Evolutionary conservation across 2,113 vertebrate genomes (phyloP).

Genomic region (Oreochromis niloticus): DNA sequence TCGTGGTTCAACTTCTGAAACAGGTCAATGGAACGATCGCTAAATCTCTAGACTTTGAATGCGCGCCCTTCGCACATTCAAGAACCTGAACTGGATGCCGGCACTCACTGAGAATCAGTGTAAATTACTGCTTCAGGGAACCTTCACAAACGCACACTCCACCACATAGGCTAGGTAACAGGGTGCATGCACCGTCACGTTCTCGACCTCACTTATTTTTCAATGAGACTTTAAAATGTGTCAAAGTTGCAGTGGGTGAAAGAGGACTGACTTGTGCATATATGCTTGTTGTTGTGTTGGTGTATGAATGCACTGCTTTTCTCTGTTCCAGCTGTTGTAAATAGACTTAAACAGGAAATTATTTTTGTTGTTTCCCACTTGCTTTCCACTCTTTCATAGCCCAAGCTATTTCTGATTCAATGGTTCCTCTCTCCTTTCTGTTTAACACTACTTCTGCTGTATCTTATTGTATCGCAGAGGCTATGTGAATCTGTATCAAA

Average conservation of each 20-base stretch:
- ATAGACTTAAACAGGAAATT: conserved; percentile 45
- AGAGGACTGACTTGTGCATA: conserved; percentile 13
- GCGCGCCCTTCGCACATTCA: not conserved
- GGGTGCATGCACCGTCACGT: conserved; percentile 23
- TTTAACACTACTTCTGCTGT: conserved; percentile 53
- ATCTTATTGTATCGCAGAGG: conserved; percentile 33
- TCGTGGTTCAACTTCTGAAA: conserved; percentile 1
- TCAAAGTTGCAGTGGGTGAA: conserved; percentile 45
- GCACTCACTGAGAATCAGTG: conserved; percentile 2
- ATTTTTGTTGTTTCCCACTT: conserved; percentile 18
- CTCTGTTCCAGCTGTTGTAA: conserved; percentile 52
- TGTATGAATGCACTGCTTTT: conserved; percentile 45
- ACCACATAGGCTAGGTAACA: conserved; percentile 6
- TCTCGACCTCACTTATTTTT: conserved; percentile 11
- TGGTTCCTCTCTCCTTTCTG: conserved; percentile 41
- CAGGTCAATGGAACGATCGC: not conserved
- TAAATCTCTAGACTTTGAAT: conserved; percentile 1
- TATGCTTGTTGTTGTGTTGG: conserved; percentile 3
- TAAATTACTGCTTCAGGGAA: conserved; percentile 53
- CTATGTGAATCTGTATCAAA: conserved; percentile 61
- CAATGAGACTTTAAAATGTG: conserved; percentile 40
- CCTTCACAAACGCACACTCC: conserved; percentile 28
- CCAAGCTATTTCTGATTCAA: conserved; percentile 28
- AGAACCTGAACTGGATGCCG: not conserved
- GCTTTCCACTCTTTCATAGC: conserved; percentile 20